Conservation (phyloP, 2,888 invertebrate species). For the Taphrorychus bicolor region DNA sequence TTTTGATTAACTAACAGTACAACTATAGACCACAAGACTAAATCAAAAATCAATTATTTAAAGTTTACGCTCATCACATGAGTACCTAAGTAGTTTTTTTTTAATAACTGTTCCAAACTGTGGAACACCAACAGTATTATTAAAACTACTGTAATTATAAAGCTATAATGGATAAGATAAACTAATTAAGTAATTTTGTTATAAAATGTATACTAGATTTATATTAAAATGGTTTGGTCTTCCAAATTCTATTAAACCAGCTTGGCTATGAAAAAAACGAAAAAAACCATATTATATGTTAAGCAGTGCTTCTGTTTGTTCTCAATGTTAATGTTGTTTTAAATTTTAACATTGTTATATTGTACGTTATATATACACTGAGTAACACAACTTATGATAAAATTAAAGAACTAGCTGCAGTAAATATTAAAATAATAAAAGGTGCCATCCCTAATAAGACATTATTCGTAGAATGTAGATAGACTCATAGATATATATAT, state of each 20-base stretch:
- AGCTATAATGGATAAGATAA: not conserved
- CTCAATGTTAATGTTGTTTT: not conserved
- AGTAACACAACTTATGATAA: not conserved
- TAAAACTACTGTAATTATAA: slow-evolving; percentile 16
- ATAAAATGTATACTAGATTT: slow-evolving; percentile 17
- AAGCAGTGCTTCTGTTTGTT: slow-evolving; percentile 5
- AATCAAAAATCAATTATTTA: too few species aligned
- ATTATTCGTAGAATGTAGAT: not conserved
- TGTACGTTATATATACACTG: not conserved
- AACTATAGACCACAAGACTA: too few species aligned
- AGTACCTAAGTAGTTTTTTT: too few species aligned
- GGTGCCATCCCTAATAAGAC: not conserved
- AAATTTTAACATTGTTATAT: not conserved
- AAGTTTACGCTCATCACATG: too few species aligned
- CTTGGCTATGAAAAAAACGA: too few species aligned
- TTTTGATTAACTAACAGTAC: too few species aligned
- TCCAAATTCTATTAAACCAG: too few species aligned
- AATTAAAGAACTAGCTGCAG: too few species aligned
- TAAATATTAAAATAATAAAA: too few species aligned
- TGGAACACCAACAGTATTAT: slow-evolving; percentile 43
- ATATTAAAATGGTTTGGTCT: slow-evolving; percentile 31
- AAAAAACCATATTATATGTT: too few species aligned
- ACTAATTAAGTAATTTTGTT: not conserved
- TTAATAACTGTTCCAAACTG: too few species aligned
- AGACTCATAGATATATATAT: not conserved